phyloP scores from a whole-genome alignment of 2,797 vertebrate genomes.

The Rhinophrynus dorsalis region DNA sequence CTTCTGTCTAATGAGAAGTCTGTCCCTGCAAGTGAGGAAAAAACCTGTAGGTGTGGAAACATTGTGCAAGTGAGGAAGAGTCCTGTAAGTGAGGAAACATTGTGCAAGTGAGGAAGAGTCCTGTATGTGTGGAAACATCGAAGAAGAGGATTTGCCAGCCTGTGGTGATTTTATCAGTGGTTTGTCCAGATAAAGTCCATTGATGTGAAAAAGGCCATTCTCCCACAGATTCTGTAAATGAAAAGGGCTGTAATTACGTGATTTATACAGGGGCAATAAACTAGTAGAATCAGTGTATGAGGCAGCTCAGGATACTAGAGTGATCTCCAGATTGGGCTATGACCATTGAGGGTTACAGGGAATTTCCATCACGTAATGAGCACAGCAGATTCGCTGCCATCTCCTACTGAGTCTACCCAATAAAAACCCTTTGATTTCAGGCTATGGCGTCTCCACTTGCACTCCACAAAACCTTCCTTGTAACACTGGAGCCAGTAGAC shows the following conservation, averaged over 20 bases:
- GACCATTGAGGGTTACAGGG: slow-evolving; percentile 11
- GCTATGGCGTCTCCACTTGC: slow-evolving; percentile 40
- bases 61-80: too few relatives aligned
- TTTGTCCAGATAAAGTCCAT: slow-evolving; percentile 5
- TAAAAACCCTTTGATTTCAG: slow-evolving; percentile 44
- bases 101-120: too few relatives aligned
- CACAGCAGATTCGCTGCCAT: slow-evolving; percentile 21
- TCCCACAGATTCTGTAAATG: neutral
- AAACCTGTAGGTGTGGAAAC: too few relatives aligned
- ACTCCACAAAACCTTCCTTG: slow-evolving; percentile 39
- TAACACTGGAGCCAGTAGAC: slow-evolving; percentile 23
- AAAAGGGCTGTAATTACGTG: neutral
- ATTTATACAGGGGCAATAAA: slow-evolving; percentile 30
- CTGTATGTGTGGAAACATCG: too few relatives aligned
- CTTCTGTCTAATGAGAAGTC: too few relatives aligned
- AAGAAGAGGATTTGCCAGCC: too few relatives aligned
- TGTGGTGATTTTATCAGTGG: slow-evolving; percentile 5
- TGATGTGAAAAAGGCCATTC: neutral
- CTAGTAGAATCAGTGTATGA: neutral
- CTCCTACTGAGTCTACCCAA: slow-evolving; percentile 42
- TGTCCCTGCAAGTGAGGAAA: too few relatives aligned
- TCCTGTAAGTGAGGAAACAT: too few relatives aligned
- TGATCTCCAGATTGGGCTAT: slow-evolving; percentile 9
- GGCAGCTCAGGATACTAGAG: neutral
- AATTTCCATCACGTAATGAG: slow-evolving; percentile 9